These are phyloP conservation scores for Hyperoplus lanceolatus DNA, from an alignment of 2,797 vertebrate genomes.

Conservation along the genomic window DNA sequence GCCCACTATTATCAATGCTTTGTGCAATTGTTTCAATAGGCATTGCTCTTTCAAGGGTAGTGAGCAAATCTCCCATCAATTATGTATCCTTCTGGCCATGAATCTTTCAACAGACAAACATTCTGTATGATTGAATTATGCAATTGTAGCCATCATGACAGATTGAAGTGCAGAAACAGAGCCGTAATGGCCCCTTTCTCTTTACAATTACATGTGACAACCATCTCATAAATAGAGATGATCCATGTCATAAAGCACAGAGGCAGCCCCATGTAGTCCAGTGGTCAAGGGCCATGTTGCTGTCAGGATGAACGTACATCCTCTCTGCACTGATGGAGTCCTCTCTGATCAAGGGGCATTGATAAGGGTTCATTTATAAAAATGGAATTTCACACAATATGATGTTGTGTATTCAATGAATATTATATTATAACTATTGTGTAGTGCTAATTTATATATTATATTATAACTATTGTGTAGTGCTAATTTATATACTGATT, in stretches of 20 bases:
- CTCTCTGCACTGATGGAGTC: background rate
- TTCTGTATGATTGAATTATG: slow-evolving; percentile 52
- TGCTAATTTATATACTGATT: background rate
- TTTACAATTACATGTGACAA: slow-evolving; percentile 2
- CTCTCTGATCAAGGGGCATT: background rate
- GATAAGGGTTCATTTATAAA: background rate
- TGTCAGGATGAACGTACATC: background rate
- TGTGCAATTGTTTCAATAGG: slow-evolving; percentile 47
- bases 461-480: background rate
- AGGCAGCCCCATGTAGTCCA: background rate
- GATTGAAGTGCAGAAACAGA: slow-evolving; percentile 35
- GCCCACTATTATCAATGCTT: background rate
- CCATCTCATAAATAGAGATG: background rate
- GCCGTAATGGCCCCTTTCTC: slow-evolving; percentile 10
- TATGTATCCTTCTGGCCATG: slow-evolving; percentile 47
- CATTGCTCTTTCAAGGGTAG: slow-evolving; percentile 41
- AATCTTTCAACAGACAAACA: slow-evolving; percentile 51
- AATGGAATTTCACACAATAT: background rate
- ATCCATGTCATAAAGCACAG: background rate
- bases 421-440: background rate
- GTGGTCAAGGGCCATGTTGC: background rate
- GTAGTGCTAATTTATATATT: background rate
- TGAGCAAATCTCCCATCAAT: slow-evolving; percentile 52
- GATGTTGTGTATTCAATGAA: background rate
- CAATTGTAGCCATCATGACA: slow-evolving; percentile 29